Evolutionary conservation across 1,140 invertebrate genomes (phyloP).

Genomic region (Drosophila bipectinata): DNA sequence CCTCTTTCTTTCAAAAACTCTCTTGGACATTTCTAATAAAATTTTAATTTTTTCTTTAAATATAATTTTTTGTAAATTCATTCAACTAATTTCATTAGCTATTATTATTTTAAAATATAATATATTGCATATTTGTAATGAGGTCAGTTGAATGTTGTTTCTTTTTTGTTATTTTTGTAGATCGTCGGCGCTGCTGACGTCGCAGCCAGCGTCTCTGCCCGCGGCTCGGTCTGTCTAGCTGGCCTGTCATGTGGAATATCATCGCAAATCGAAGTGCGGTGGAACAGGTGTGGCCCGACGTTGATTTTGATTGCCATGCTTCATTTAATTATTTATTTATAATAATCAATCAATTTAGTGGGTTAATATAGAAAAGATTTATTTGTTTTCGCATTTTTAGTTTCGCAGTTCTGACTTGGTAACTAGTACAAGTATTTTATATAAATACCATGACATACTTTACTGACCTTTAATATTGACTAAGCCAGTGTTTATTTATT

Average conservation of each 20-base stretch:
- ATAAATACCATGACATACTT: constrained; percentile 1
- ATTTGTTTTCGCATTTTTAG: neutral
- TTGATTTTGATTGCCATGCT: constrained; percentile 22
- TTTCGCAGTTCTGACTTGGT: neutral
- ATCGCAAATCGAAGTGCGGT: constrained; percentile 41
- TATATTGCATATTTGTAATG: constrained; percentile 58
- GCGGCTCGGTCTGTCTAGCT: constrained; percentile 20
- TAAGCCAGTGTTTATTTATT: neutral
- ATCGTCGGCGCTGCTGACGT: constrained; percentile 36
- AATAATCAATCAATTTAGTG: constrained; percentile 33
- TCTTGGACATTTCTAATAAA: constrained; percentile 12
- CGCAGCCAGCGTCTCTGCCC: constrained; percentile 14
- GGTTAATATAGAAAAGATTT: constrained; percentile 3
- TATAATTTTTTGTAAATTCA: constrained; percentile 11
- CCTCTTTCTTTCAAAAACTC: neutral
- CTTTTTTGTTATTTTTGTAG: constrained; percentile 41
- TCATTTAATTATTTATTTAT: constrained; percentile 29
- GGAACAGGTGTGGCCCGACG: constrained; percentile 38
- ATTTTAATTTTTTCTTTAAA: constrained; percentile 36
- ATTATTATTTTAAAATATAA: constrained; percentile 26
- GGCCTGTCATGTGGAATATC: constrained; percentile 42
- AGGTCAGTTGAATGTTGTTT: constrained; percentile 58
- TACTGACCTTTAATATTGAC: neutral
- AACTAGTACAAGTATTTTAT: neutral
- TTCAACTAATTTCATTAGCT: constrained; percentile 23